phyloP scores from a whole-genome alignment of 2,113 vertebrate genomes.

The Dicaeum eximium region DNA sequence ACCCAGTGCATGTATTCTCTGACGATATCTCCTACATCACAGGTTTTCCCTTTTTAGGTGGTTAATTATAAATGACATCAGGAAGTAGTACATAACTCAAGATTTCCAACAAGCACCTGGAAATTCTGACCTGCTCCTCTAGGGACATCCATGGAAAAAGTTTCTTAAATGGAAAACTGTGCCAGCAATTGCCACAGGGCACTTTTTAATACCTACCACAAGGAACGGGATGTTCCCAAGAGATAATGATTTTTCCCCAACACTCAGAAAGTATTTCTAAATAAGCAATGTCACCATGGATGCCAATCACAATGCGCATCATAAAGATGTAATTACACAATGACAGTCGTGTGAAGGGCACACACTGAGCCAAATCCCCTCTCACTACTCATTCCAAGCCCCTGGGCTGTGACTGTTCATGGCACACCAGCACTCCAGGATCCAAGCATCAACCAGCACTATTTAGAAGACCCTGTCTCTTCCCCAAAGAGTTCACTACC shows the following conservation, averaged over 20 bases:
- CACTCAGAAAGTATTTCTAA: neutral
- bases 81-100: neutral
- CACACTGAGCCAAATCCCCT: neutral
- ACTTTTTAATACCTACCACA: neutral
- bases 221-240: neutral
- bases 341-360: neutral
- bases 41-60: neutral
- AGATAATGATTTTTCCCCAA: neutral
- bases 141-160: neutral
- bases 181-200: neutral
- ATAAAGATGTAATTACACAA: neutral
- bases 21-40: neutral
- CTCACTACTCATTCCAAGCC: neutral
- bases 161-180: neutral
- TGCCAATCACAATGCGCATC: neutral
- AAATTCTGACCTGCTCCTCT: neutral
- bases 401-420: neutral
- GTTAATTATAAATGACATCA: neutral
- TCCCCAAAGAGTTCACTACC: neutral
- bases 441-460: neutral
- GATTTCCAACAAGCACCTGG: neutral
- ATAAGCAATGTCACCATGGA: conserved; percentile 17
- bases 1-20: neutral
- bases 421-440: neutral
- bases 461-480: neutral